These are phyloP conservation scores for Acanthaster planci DNA, from an alignment of 35 echinoderm and acorn worm species.

Conservation along the genomic window DNA sequence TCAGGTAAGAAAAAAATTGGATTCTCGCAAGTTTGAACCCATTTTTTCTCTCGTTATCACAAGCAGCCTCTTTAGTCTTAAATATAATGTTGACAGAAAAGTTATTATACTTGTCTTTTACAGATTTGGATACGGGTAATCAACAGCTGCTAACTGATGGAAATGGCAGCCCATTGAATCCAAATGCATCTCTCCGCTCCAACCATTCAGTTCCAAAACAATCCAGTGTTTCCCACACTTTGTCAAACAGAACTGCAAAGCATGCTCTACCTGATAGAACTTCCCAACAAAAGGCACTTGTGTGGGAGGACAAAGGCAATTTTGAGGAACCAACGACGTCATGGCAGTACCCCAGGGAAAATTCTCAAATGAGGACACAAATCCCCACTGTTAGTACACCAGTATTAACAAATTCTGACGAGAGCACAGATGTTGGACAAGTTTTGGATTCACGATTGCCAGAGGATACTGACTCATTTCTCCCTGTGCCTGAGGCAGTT, in stretches of 20 bases:
- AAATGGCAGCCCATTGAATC: not conserved
- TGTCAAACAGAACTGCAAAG: constrained; percentile 17
- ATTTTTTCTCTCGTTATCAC: too few relatives aligned
- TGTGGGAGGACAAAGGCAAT: not conserved
- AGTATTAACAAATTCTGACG: not conserved
- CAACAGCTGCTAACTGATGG: not conserved
- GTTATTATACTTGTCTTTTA: not conserved
- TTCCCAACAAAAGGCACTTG: not conserved
- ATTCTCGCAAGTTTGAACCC: too few relatives aligned
- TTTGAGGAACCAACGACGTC: not conserved
- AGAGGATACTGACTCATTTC: not conserved
- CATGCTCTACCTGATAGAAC: constrained; percentile 12
- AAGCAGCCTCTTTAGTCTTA: too few relatives aligned
- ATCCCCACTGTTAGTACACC: not conserved
- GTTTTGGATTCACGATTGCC: not conserved
- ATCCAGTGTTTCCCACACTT: not conserved
- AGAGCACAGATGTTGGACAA: not conserved
- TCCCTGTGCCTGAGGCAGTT: not conserved
- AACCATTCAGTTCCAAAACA: not conserved
- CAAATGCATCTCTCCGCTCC: not conserved
- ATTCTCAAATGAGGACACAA: not conserved
- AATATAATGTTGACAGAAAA: too few relatives aligned
- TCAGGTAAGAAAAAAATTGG: not conserved
- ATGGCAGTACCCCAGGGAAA: not conserved
- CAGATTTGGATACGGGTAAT: constrained; percentile 28